phyloP scores from a whole-genome alignment of 37 sponge, comb jelly and placozoan species.

The Aplysina aerophoba region DNA sequence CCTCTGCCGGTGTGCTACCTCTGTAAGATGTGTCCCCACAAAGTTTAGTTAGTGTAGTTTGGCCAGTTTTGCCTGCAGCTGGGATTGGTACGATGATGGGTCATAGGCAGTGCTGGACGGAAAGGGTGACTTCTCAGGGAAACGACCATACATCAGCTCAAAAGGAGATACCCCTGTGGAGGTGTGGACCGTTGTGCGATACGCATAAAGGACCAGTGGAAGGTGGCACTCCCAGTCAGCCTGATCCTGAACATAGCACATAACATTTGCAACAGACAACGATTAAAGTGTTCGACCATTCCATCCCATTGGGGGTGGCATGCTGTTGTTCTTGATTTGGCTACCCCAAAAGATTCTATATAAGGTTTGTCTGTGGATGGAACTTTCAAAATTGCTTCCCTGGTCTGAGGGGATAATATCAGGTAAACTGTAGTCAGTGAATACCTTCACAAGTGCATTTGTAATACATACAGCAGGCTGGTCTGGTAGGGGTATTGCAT shows the following conservation, averaged over 20 bases:
- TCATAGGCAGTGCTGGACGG: no score
- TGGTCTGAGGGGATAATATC: constrained; percentile 60
- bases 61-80: no score
- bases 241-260: constrained; percentile 45
- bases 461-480: no score
- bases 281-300: constrained; percentile 72
- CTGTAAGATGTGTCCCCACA: constrained; percentile 33
- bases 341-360: constrained; percentile 58
- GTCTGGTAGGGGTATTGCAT: no score
- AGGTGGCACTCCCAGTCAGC: constrained; percentile 66
- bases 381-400: constrained; percentile 64
- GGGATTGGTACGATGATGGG: no score
- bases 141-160: not conserved
- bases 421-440: constrained; percentile 43
- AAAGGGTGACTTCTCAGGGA: not conserved
- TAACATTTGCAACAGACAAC: constrained; percentile 53
- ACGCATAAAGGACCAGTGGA: constrained; percentile 58
- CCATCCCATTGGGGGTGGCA: not conserved
- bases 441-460: no score
- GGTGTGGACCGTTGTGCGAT: constrained; percentile 42
- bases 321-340: no score
- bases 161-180: not conserved
- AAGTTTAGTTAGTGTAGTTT: constrained; percentile 40
- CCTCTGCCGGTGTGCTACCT: constrained; percentile 35
- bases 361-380: constrained; percentile 34